Evolutionary conservation across 2,888 invertebrate genomes (phyloP), one percentile per base, ranked within the genome.

Genomic region (Julus scanicus): DNA sequence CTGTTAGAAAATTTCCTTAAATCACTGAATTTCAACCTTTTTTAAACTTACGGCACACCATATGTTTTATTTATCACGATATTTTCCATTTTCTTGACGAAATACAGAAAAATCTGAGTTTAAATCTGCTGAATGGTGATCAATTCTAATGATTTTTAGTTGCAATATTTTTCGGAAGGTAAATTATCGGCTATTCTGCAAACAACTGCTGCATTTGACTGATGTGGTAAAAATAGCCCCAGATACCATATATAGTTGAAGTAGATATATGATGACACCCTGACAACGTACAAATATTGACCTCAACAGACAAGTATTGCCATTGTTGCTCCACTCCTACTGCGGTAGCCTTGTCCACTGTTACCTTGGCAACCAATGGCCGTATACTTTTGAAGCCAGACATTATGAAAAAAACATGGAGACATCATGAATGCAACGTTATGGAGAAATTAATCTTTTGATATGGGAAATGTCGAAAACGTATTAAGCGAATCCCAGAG

Each of bases 371-470:
- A 71, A 71, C 71, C 71, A 71, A 29, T 71, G 71, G 29, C 29
- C 20, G 71, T n/a, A 9, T 29, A 71, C 71, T n/a, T 6, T 5
- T 29, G 71, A 71, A 8, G 0, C 3, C n/a, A 71, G 71, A 71
- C 71, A 71, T 29, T 71, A 71, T 29, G 71, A 71, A 71, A 29
- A 20, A 8, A n/a, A n/a, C n/a, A 29, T 20, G 8, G 29, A 71
- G 71, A 29, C 71, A 71, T 20, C 71, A 71, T 71, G 71, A 29
- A 29, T 71, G 6, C 71, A 29, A 20, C 71, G 71, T 71, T 29
- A 71, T 71, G 71, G 29, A 6, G 29, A 71, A 71, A 71, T 71
- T 71, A 71, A 71, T 71, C 71, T 71, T 71, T 71, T 71, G 5
- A 71, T 20, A 20, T 20, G 71, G 29, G 20, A 29, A 29, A 71